Percentiles rank a stretch among this genome's conserved stretches.
phyloP scores from a whole-genome alignment of 1,140 invertebrate genomes.

The Ceratosolen fusciceps region DNA sequence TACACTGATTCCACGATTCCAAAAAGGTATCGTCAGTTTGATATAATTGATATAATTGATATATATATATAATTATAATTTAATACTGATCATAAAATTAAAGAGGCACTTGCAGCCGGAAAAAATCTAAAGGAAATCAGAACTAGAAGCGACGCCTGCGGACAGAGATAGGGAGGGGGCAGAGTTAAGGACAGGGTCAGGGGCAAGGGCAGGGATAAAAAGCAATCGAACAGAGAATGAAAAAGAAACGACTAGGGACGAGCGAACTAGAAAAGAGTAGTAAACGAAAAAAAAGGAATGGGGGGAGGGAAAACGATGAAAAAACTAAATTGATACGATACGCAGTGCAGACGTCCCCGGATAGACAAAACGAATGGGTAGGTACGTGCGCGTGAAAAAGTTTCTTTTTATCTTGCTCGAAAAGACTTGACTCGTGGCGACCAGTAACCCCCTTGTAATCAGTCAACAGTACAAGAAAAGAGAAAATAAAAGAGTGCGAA shows the following conservation, averaged over 20 bases:
- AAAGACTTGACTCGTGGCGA: background rate
- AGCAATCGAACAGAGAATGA: background rate
- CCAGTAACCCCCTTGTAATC: background rate
- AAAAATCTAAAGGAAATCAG: background rate
- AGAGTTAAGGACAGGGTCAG: no score
- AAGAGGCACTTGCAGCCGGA: background rate
- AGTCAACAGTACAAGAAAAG: background rate
- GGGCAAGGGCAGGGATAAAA: background rate
- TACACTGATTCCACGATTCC: no score
- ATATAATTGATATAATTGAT: no score
- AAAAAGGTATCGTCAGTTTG: no score
- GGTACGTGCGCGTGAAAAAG: background rate
- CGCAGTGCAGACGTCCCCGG: background rate
- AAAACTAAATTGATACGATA: slow-evolving; percentile 4
- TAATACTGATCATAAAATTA: no score
- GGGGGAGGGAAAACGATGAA: slow-evolving; percentile 33
- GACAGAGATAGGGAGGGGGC: no score
- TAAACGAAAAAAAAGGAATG: slow-evolving; percentile 3
- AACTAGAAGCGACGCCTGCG: background rate
- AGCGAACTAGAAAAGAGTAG: no score
- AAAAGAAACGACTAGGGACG: no score
- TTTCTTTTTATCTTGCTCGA: background rate
- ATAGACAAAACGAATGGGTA: background rate
- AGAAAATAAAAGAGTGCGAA: background rate
- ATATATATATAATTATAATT: no score